Evolutionary conservation across 1,140 invertebrate species (phyloP).

Genomic region (Watersipora subatra): DNA sequence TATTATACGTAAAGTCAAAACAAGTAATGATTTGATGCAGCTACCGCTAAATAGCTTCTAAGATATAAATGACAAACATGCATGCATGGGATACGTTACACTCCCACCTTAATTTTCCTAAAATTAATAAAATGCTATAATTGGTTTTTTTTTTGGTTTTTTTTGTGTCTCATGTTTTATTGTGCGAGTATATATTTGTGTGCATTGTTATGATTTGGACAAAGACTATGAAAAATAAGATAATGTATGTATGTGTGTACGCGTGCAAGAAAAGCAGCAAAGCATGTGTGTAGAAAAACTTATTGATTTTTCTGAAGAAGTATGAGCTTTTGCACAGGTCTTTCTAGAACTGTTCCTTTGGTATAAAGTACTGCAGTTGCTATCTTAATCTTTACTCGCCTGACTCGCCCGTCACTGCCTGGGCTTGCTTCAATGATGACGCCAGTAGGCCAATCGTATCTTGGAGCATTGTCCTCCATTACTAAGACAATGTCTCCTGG

Average conservation of each 20-base stretch:
- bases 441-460: constrained; percentile 12
- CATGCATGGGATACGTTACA: neutral
- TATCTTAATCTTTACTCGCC: neutral
- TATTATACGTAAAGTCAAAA: too few species aligned
- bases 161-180: too few species aligned
- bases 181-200: neutral
- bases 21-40: too few species aligned
- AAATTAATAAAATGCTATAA: neutral
- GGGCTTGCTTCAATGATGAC: neutral
- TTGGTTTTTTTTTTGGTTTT: constrained; percentile 3
- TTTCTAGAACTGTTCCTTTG: neutral
- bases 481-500: constrained; percentile 16
- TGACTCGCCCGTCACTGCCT: neutral
- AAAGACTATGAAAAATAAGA: too few species aligned
- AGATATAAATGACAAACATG: too few species aligned
- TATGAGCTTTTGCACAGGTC: constrained; percentile 1
- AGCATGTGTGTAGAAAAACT: too few species aligned
- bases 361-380: neutral
- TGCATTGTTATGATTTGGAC: too few species aligned
- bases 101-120: neutral
- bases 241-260: too few species aligned
- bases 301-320: neutral
- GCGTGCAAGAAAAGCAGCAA: too few species aligned
- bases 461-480: constrained; percentile 12
- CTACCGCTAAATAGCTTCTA: too few species aligned